A percentile compares a stretch with the other conserved stretches of the same genome.
Evolutionary conservation across 2,888 invertebrate genomes (phyloP).

Genomic region (Plagodis pulveraria): DNA sequence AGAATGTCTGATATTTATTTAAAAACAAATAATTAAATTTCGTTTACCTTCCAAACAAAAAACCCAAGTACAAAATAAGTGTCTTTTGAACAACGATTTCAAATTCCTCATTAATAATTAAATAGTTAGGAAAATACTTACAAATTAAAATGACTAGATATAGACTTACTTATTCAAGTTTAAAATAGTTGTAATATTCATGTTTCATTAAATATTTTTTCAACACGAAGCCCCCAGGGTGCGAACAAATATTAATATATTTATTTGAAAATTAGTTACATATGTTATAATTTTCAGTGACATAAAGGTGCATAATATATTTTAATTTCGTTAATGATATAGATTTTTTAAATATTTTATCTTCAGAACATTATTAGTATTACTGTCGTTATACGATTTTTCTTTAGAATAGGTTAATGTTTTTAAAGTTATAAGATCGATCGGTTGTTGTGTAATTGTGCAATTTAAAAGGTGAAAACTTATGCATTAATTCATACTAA

Average conservation of each 20-base stretch:
- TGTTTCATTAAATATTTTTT: conserved; percentile 2
- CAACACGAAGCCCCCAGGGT: conserved; percentile 5
- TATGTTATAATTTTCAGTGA: conserved; percentile 11
- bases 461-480: conserved; percentile 53
- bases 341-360: conserved; percentile 6
- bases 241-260: conserved; percentile 18
- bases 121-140: conserved; percentile 24
- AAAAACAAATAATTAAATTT: too few species aligned
- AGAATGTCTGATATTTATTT: too few species aligned
- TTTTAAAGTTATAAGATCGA: conserved; percentile 47
- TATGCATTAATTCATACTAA: conserved; percentile 57
- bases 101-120: conserved; percentile 28
- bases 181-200: conserved; percentile 2
- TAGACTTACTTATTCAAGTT: conserved; percentile 7
- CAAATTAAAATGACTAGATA: conserved; percentile 11
- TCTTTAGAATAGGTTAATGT: conserved; percentile 42
- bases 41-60: conserved; percentile 22
- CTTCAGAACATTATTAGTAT: conserved; percentile 8
- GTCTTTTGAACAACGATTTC: conserved; percentile 61
- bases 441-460: conserved; percentile 50
- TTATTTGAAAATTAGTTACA: conserved; percentile 22
- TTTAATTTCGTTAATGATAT: conserved; percentile 8
- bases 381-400: conserved; percentile 41
- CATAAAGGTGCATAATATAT: conserved; percentile 20
- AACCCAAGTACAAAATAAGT: conserved; percentile 68